Conservation (phyloP, 2,797 vertebrate species). For the Gadopsis marmoratus region DNA sequence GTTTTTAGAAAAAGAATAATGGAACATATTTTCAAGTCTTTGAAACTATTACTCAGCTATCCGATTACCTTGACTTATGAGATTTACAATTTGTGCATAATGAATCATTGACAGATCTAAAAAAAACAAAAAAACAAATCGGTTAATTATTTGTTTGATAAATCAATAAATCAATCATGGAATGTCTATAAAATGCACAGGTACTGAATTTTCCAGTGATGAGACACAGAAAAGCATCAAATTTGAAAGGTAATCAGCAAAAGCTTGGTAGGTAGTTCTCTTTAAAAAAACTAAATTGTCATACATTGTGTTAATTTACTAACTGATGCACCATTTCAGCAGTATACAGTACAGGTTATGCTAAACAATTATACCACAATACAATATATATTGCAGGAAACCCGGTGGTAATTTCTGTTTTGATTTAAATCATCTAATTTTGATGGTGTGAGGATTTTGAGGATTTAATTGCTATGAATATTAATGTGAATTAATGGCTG, state of each 20-base stretch:
- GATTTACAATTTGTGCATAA: not conserved
- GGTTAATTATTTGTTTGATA: too few species aligned
- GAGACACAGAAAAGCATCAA: not conserved
- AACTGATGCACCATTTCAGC: conserved; percentile 16
- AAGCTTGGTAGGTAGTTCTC: not conserved
- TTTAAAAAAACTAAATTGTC: not conserved
- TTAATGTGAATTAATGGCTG: conserved; percentile 61
- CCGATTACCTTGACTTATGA: not conserved
- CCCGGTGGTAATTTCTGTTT: conserved; percentile 23
- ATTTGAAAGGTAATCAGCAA: not conserved
- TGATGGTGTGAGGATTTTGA: conserved; percentile 48
- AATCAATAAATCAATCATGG: conserved; percentile 5
- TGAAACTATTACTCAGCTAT: conserved; percentile 18
- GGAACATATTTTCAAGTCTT: conserved; percentile 23
- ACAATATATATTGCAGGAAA: conserved; percentile 9
- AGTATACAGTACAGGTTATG: not conserved
- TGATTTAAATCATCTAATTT: conserved; percentile 51
- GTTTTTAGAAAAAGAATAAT: conserved; percentile 42
- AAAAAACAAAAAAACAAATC: not conserved
- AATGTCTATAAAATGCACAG: not conserved
- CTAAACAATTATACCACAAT: not conserved
- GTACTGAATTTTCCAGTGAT: not conserved
- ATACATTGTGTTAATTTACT: not conserved
- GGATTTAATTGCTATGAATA: conserved; percentile 68
- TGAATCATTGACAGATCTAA: not conserved